phyloP scores from a whole-genome alignment of 2,888 invertebrate species.

The Cephus pulcher region DNA sequence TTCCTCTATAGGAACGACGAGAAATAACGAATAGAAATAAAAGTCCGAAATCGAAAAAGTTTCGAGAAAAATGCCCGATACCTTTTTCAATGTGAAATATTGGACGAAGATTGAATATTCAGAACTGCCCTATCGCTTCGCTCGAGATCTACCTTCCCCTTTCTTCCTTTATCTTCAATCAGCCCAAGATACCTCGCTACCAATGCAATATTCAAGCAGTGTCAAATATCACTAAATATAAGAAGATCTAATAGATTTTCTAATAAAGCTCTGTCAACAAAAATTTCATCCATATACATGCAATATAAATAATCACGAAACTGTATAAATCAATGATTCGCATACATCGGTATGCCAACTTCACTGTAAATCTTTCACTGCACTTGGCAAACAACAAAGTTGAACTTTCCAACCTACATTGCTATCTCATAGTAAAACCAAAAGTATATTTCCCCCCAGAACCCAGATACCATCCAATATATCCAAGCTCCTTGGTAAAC shows the following conservation, averaged over 20 bases:
- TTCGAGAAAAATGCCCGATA: background rate
- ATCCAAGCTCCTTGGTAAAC: background rate
- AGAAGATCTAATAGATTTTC: background rate
- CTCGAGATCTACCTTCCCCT: background rate
- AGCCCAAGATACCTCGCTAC: background rate
- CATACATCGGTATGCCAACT: background rate
- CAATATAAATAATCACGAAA: too few relatives aligned
- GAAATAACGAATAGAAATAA: background rate
- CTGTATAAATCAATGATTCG: too few relatives aligned
- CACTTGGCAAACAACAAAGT: background rate
- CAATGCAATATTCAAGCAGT: background rate
- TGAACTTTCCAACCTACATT: background rate
- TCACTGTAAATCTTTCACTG: background rate
- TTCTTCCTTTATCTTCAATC: background rate
- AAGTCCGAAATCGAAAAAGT: background rate
- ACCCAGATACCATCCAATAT: background rate
- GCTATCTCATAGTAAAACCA: background rate
- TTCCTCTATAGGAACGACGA: background rate
- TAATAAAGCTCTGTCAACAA: too few relatives aligned
- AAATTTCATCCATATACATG: background rate
- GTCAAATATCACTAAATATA: background rate
- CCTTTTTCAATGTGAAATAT: background rate
- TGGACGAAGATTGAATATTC: background rate
- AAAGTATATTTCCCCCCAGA: background rate
- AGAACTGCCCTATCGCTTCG: background rate